Evolutionary conservation across 2,797 vertebrate genomes (phyloP), one percentile per base, ranked within the genome.

Genomic region (Menidia menidia): DNA sequence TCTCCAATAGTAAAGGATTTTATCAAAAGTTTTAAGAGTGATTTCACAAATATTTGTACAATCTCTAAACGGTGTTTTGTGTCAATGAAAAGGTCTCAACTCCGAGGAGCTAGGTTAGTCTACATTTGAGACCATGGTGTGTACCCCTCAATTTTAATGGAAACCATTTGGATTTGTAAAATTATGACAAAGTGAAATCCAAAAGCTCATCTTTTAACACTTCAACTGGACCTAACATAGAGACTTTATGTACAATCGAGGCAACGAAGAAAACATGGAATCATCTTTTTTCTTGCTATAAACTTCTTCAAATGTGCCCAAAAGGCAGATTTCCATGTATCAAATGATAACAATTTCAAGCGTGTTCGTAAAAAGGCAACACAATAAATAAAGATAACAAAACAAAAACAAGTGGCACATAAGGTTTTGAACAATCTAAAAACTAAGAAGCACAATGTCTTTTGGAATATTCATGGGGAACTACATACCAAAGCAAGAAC

Each of bases 331-430:
- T 77, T 87, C 83, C 84, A 84, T 68, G 90, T 83, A 85, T 71
- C 68, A 80, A 80, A 81, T 68, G 60, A 68, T 82, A 81, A 85
- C 82, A 86, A 85, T 71, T 90, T 92, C 86, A 89, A 92, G 89
- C 89, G 89, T 80, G 72, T 87, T 82, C 71, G 79, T 80, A 82
- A 87, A 86, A 92, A 92, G 87, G 88, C 87, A 90, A 92, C 84
- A 88, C 73, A 92, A 92, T 92, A 92, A 92, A 92, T 93, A 89
- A 25, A 25, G 25, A 25, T 25, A 25, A 25, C 25, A 25, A 25
- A 25, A 25, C 25, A 25, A 89, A 91, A 39, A 78, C 70, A 73
- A 86, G 93, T 93, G 91, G 92, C 92, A 93, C 91, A 78, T 64
- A 81, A 81, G 84, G 85, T 90, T 25, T 81, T 75, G 77, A 80